Percentiles rank a stretch among this genome's conserved stretches.
Evolutionary conservation across 2,888 invertebrate species (phyloP).

Genomic region (Callinectes sapidus): DNA sequence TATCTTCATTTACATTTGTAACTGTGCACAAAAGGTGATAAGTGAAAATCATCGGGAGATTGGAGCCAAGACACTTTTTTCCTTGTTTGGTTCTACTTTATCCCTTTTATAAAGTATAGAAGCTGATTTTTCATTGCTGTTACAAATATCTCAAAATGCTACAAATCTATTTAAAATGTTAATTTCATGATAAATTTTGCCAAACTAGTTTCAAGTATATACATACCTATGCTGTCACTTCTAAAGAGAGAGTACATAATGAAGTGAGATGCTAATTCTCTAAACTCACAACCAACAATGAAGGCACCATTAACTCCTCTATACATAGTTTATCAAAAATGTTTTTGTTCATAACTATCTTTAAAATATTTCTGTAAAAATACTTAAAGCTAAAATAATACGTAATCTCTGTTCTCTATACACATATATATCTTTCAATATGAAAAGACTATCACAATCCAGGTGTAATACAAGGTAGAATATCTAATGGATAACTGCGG

Average conservation of each 20-base stretch:
- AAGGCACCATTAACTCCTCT: background rate
- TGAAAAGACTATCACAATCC: background rate
- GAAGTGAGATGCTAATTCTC: background rate
- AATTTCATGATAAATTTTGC: background rate
- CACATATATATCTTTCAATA: background rate
- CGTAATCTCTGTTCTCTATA: background rate
- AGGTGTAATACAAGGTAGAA: background rate
- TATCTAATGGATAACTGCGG: background rate
- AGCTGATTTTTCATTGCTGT: background rate
- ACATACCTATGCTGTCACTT: background rate
- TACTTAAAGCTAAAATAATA: background rate
- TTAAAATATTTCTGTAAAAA: background rate
- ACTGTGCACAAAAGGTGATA: background rate
- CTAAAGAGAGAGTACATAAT: background rate
- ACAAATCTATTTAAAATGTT: background rate
- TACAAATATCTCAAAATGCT: background rate
- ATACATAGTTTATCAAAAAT: background rate
- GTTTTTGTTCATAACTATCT: background rate
- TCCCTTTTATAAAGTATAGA: background rate
- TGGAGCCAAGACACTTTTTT: background rate
- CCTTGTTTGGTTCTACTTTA: background rate
- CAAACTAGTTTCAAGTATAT: background rate
- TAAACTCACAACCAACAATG: background rate
- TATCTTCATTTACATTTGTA: background rate
- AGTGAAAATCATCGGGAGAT: background rate